Percentiles rank a stretch among this genome's conserved stretches.
Evolutionary conservation across 35 echinoderm and acorn worm genomes (phyloP).

Genomic region (Lytechinus pictus): DNA sequence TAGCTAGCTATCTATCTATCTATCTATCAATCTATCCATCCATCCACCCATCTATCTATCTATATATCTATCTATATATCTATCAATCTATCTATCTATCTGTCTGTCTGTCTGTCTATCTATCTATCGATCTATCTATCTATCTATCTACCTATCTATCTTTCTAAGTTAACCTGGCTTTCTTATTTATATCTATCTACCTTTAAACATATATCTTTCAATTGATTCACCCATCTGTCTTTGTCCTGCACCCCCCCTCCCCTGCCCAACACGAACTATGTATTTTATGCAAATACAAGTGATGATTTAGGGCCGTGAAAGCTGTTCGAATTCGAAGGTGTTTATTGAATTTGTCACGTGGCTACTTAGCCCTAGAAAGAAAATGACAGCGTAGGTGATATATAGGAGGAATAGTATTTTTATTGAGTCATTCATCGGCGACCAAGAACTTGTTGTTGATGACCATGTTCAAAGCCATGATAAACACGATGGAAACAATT

Average conservation of each 20-base stretch:
- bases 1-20: background rate
- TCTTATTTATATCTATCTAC: background rate
- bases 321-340: background rate
- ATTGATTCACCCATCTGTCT: background rate
- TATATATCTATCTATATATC: background rate
- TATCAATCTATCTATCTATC: background rate
- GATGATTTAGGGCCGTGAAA: background rate
- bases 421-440: background rate
- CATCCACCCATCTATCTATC: background rate
- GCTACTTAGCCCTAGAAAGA: background rate
- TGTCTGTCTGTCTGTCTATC: background rate
- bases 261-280: too few species aligned
- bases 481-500: too few species aligned
- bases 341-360: conserved; percentile 11
- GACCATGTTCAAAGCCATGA: too few species aligned
- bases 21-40: background rate
- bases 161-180: background rate
- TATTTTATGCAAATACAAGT: too few species aligned
- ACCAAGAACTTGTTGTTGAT: background rate
- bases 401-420: background rate
- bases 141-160: background rate
- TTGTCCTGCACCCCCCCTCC: background rate
- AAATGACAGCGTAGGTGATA: background rate
- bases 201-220: background rate
- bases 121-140: background rate